These are phyloP conservation scores for Grapholita molesta DNA, from an alignment of 1,140 invertebrate species.

Conservation along the genomic window DNA sequence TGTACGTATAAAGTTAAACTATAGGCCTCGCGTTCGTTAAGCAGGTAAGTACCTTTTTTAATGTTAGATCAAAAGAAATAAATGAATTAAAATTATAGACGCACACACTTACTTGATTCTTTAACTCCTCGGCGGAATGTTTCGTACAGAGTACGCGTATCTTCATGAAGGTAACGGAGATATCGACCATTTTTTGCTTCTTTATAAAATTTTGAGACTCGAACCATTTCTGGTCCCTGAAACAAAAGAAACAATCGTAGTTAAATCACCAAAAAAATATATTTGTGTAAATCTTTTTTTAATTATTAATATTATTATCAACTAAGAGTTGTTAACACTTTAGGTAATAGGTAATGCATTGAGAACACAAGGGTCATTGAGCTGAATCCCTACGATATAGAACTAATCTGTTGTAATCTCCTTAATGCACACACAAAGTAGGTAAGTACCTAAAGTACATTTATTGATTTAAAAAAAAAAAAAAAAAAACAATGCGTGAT, in stretches of 20 bases:
- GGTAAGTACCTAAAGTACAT: too few species aligned
- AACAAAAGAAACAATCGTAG: conserved; percentile 23
- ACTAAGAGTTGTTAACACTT: too few species aligned
- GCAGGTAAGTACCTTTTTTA: not conserved
- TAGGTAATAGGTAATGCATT: too few species aligned
- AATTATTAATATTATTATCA: too few species aligned
- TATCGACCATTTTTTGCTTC: conserved; percentile 95
- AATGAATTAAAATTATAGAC: not conserved
- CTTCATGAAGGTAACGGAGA: conserved; percentile 90
- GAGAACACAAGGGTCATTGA: conserved; percentile 36
- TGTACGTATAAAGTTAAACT: not conserved
- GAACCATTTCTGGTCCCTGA: conserved; percentile 92
- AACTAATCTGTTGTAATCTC: conserved; percentile 58
- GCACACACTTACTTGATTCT: conserved; percentile 89
- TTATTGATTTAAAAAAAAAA: too few species aligned
- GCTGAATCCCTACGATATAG: conserved; percentile 54
- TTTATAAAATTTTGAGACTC: conserved; percentile 94
- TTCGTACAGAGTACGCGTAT: conserved; percentile 94
- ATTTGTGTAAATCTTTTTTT: not conserved
- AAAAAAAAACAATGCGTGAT: too few species aligned
- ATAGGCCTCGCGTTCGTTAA: not conserved
- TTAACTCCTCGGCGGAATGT: conserved; percentile 94
- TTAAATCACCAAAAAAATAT: not conserved
- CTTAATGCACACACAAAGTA: too few species aligned
- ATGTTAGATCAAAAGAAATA: conserved; percentile 8